Evolutionary conservation across 53 echinoderm and acorn worm species (phyloP).

Genomic region (Actinopyga echinites): DNA sequence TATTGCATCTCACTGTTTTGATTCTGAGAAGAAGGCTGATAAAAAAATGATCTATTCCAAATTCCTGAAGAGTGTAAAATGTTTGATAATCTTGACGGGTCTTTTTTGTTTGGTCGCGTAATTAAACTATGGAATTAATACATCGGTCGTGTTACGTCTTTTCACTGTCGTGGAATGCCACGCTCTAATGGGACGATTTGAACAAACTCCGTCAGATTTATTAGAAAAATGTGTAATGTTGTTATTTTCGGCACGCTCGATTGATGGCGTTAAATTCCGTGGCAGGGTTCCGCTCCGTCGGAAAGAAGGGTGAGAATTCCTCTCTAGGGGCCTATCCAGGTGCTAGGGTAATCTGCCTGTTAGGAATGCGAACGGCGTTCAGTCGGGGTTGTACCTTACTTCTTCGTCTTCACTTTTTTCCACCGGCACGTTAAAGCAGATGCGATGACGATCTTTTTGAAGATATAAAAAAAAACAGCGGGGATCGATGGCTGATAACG

Average conservation of each 20-base stretch:
- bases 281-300: not conserved
- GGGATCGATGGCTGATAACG: too few relatives aligned
- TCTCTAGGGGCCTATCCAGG: too few relatives aligned
- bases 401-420: too few relatives aligned
- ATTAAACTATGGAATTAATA: constrained; percentile 19
- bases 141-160: constrained; percentile 25
- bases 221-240: not conserved
- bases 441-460: too few relatives aligned
- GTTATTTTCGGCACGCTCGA: constrained; percentile 25
- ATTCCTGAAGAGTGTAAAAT: constrained; percentile 20
- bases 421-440: too few relatives aligned
- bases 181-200: not conserved
- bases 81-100: not conserved
- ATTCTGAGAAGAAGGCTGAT: not conserved
- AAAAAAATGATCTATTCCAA: not conserved
- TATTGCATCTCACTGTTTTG: not conserved
- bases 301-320: too few relatives aligned
- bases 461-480: too few relatives aligned
- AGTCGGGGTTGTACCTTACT: too few relatives aligned
- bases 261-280: constrained; percentile 32
- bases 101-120: constrained; percentile 6
- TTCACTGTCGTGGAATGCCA: constrained; percentile 10
- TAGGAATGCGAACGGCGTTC: too few relatives aligned
- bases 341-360: too few relatives aligned
- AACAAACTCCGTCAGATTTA: constrained; percentile 2